Evolutionary conservation across 2,888 invertebrate species (phyloP).

Genomic region (Acheta domesticus): DNA sequence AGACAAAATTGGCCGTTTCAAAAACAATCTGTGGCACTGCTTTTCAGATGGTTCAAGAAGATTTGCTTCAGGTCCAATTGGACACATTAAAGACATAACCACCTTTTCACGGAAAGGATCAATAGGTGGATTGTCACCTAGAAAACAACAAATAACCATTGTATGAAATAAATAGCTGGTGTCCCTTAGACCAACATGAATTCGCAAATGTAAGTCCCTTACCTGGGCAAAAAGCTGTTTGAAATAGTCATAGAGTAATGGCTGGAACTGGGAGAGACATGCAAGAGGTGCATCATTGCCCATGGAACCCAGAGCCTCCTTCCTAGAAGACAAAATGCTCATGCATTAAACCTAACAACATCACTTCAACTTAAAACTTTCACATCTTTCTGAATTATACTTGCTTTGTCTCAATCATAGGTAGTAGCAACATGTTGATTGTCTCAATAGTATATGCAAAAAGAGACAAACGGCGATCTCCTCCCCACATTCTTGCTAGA

Average conservation of each 20-base stretch:
- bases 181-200: neutral
- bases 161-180: slow-evolving; percentile 21
- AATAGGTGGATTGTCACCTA: slow-evolving; percentile 94
- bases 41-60: slow-evolving; percentile 83
- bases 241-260: slow-evolving; percentile 94
- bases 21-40: slow-evolving; percentile 86
- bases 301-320: slow-evolving; percentile 98
- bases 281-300: slow-evolving; percentile 98
- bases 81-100: slow-evolving; percentile 97
- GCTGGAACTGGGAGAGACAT: slow-evolving; percentile 92
- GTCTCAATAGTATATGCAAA: slow-evolving; percentile 95
- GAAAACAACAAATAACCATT: slow-evolving; percentile 30
- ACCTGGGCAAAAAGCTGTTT: slow-evolving; percentile 98
- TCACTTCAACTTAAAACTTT: no score
- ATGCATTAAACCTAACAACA: neutral
- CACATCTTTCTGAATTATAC: slow-evolving; percentile 41
- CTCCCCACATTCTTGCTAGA: slow-evolving; percentile 49
- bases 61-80: slow-evolving; percentile 94
- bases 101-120: slow-evolving; percentile 99
- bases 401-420: slow-evolving; percentile 94
- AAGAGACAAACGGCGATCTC: slow-evolving; percentile 81
- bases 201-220: slow-evolving; percentile 27
- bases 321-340: slow-evolving; percentile 56
- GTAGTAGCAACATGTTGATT: slow-evolving; percentile 86
- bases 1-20: slow-evolving; percentile 92